These are phyloP conservation scores for Lithobates sylvaticus DNA, from an alignment of 2,797 vertebrate genomes.

Conservation along the genomic window DNA sequence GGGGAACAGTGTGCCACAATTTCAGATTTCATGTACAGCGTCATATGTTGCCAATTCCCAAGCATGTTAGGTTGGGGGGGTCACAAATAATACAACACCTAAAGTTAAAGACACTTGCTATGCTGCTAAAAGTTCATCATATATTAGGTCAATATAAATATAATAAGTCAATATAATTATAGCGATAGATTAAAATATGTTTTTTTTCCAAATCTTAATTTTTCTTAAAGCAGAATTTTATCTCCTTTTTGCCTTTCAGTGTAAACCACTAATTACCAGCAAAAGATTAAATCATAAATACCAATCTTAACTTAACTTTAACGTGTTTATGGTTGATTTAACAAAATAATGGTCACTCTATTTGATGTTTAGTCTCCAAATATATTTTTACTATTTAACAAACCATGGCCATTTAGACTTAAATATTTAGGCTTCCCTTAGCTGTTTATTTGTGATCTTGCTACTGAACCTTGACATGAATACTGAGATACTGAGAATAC, in stretches of 20 bases:
- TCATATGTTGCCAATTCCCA: too few species aligned
- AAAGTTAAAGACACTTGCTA: too few species aligned
- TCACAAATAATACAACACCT: too few species aligned
- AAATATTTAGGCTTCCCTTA: not conserved
- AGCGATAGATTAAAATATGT: not conserved
- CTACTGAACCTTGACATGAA: not conserved
- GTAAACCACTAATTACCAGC: not conserved
- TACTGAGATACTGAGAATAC: not conserved
- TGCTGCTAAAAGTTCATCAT: too few species aligned
- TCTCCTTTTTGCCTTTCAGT: not conserved
- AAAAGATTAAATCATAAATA: conserved; percentile 22
- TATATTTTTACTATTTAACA: conserved; percentile 26
- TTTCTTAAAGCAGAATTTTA: conserved; percentile 15
- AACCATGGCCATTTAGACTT: not conserved
- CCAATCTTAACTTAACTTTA: not conserved
- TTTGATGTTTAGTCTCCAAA: conserved; percentile 14
- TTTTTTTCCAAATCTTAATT: conserved; percentile 1
- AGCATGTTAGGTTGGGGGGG: too few species aligned
- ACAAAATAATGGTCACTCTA: conserved; percentile 1
- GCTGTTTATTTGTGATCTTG: too few species aligned
- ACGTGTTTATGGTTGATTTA: conserved; percentile 18
- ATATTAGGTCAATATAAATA: not conserved
- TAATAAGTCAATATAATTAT: conserved; percentile 2
- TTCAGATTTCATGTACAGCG: too few species aligned
- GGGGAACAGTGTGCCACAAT: too few species aligned